Evolutionary conservation across 2,113 vertebrate species (phyloP), one percentile per base, ranked within the genome.

Genomic region (Numenius arquata): DNA sequence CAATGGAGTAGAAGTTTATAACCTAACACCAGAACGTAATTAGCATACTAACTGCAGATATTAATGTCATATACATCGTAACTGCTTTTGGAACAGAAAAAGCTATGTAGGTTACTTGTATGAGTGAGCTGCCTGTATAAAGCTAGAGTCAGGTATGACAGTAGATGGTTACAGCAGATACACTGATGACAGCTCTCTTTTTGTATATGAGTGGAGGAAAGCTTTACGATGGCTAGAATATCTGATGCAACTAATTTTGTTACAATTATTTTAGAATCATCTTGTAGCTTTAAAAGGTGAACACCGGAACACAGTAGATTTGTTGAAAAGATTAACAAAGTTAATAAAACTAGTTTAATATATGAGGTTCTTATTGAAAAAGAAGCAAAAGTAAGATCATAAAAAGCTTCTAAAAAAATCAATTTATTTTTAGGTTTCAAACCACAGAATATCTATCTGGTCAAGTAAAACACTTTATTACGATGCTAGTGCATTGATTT

Each of bases 381-480:
- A 93, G 61, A 83, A 92, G 80, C 25, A 82, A 93, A 89, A 89
- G 47, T 55, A 88, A 67, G 20, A 91, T 50, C 43, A 85, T 85
- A 95, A 94, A 94, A 94, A 89, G 50, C 53, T 85, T 63, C 53
- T 77, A 70, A 66, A 92, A 93, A 91, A 88, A 93, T 71, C 71
- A 65, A 94, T 74, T 86, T 84, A 52, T 95, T 96, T 97, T 94
- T 59, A 94, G 63, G 75, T 97, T 94, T 90, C 56, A 93, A 93
- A 93, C 72, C 66, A 91, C 58, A 90, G 40, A 90, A 58, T 74
- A 58, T 63, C 65, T 85, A 76, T 89, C 80, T 92, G 79, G 40
- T 86, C 72, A 91, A 95, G 84, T 45, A 94, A 97, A 68, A 14
- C 52, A 88, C 66, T 92, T 93, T 30, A 94, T 87, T 95, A 63